Conservation (phyloP, 2,797 vertebrate genomes). For the Xerus rutilus region DNA sequence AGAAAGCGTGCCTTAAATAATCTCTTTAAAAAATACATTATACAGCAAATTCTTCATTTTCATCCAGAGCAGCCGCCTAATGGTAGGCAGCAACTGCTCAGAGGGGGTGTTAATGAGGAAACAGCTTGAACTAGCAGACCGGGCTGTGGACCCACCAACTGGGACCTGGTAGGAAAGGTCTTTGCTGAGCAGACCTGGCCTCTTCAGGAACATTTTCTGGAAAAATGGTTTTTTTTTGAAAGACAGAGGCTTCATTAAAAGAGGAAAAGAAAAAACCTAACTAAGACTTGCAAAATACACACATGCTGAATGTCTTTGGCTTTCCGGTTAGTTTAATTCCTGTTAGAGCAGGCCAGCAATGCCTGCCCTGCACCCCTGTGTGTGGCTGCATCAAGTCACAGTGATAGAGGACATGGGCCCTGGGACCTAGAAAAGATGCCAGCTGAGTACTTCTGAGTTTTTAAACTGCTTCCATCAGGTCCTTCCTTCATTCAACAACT, state of each 20-base stretch:
- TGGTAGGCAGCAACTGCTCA: slow-evolving; percentile 74
- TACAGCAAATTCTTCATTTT: slow-evolving; percentile 83
- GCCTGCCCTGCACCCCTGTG: accelerated
- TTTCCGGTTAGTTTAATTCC: background rate
- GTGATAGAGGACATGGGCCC: accelerated
- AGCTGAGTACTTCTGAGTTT: background rate
- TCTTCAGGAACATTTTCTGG: background rate
- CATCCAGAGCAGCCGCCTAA: slow-evolving; percentile 76
- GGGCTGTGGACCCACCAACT: background rate
- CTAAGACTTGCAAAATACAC: background rate
- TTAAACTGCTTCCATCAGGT: too few relatives aligned
- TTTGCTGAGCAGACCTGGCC: background rate
- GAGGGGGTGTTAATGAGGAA: slow-evolving; percentile 67
- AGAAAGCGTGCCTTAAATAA: slow-evolving; percentile 90
- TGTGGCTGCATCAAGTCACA: too few relatives aligned
- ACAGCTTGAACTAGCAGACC: slow-evolving; percentile 60
- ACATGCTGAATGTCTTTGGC: accelerated
- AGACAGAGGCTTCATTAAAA: background rate
- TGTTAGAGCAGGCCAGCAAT: background rate
- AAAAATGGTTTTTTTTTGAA: background rate
- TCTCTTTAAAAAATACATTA: slow-evolving; percentile 85
- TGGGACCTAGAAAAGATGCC: background rate
- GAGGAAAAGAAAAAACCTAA: background rate
- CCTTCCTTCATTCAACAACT: too few relatives aligned
- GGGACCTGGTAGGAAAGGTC: background rate